Conservation (phyloP, 1,140 invertebrate species). For the Neodiprion lecontei region DNA sequence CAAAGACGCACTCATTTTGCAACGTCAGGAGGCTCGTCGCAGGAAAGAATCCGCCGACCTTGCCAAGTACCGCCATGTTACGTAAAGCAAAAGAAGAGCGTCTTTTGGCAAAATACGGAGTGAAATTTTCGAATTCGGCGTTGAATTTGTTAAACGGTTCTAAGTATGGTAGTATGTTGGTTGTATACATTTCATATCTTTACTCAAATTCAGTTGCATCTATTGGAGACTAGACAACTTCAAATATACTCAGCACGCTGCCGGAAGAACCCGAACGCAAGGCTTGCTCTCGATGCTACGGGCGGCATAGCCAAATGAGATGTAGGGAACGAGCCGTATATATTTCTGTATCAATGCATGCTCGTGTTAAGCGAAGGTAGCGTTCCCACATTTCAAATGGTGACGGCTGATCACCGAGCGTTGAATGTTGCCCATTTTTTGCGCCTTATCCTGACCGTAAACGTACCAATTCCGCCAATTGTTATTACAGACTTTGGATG, state of each 20-base stretch:
- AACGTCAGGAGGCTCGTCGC: slow-evolving; percentile 17
- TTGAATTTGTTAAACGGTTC: slow-evolving; percentile 14
- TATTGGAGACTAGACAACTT: slow-evolving; percentile 18
- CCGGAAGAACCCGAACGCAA: slow-evolving; percentile 11
- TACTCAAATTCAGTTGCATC: slow-evolving; percentile 17
- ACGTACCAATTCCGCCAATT: slow-evolving; percentile 16
- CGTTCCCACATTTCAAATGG: slow-evolving; percentile 24
- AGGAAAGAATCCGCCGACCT: slow-evolving; percentile 17
- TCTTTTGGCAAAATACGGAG: slow-evolving; percentile 3
- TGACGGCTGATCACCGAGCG: slow-evolving; percentile 16
- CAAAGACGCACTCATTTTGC: slow-evolving; percentile 17
- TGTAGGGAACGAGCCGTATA: slow-evolving; percentile 2
- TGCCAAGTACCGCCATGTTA: slow-evolving; percentile 4
- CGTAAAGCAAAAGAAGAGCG: slow-evolving; percentile 22
- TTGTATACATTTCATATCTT: slow-evolving; percentile 15
- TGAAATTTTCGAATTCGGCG: slow-evolving; percentile 12
- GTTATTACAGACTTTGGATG: slow-evolving; percentile 21
- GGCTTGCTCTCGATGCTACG: slow-evolving; percentile 17
- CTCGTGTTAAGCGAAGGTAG: slow-evolving; percentile 15
- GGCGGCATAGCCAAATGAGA: slow-evolving; percentile 13
- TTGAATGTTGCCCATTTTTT: slow-evolving; percentile 17
- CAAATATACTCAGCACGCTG: slow-evolving; percentile 16
- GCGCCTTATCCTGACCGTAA: neutral
- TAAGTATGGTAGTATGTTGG: slow-evolving; percentile 10
- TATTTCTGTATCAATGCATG: slow-evolving; percentile 23